Evolutionary conservation across 2,797 vertebrate genomes (phyloP).

Genomic region (Spinus pinus): DNA sequence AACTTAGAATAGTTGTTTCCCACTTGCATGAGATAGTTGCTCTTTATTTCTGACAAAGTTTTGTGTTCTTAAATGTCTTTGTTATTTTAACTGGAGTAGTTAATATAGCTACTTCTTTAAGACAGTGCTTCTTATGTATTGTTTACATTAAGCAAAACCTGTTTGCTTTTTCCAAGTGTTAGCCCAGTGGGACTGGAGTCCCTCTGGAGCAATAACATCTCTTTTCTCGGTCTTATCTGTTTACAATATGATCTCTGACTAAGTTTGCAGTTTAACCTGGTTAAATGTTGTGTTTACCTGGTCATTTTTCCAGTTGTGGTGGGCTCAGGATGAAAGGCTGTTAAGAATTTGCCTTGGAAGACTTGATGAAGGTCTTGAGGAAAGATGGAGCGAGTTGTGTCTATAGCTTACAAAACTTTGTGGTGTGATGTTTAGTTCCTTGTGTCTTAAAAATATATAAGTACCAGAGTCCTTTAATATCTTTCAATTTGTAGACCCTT

Average conservation of each 20-base stretch:
- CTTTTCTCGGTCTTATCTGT: background rate
- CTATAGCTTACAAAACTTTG: background rate
- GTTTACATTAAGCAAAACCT: background rate
- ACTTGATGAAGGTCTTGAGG: background rate
- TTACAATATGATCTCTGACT: background rate
- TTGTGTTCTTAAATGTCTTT: background rate
- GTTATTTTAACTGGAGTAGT: background rate
- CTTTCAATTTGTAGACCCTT: background rate
- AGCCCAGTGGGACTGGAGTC: background rate
- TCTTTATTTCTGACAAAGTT: background rate
- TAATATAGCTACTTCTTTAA: background rate
- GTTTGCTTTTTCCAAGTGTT: background rate
- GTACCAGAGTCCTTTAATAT: background rate
- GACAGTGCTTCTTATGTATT: background rate
- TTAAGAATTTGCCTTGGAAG: background rate
- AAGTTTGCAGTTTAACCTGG: background rate
- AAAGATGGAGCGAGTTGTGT: background rate
- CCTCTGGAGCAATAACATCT: background rate
- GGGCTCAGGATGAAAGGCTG: background rate
- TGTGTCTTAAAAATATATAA: background rate
- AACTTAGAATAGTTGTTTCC: background rate
- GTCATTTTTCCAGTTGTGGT: background rate
- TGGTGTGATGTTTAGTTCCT: background rate
- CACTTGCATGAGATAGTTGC: background rate
- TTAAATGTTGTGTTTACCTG: background rate